Evolutionary conservation across 2,113 vertebrate species (phyloP), one percentile per base, ranked within the genome.

Genomic region (Lophura nycthemera): DNA sequence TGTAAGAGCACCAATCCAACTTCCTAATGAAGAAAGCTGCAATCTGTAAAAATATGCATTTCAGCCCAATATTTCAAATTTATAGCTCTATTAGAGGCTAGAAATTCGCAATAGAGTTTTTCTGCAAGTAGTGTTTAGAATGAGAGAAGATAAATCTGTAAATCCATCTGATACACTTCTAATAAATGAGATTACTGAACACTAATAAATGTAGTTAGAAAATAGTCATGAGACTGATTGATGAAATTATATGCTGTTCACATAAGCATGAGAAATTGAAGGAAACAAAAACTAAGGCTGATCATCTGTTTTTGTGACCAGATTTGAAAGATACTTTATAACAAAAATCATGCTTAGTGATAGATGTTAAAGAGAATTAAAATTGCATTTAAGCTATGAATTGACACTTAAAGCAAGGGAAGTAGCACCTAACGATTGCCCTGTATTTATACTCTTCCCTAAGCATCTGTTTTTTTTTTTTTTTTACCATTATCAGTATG

Each of bases 331-430:
- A 34, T 14, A 25, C 30, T 73, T 34, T 25, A 50, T 61, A 78
- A 63, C 2, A 81, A 66, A 29, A 69, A 27, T 3, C 5, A 34
- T 38, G 7, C 3, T 71, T 84, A 67, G 8, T 42, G 22, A 27
- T n/a, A 22, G 27, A 10, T 70, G 10, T 7, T n/a, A 57, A 32
- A 71, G 7, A 88, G 20, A 77, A 40, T 20, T 45, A 29, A 42
- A n/a, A 93, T 43, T 43, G 16, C 3, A 14, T 71, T 61, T 36
- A 7, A 75, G n/a, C 0, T 0, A 71, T 34, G 38, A 64, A 61
- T 64, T 89, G 66, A 4, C 6, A 56, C 13, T 42, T 32, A 70
- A 86, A 69, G 38, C 19, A 76, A 19, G 13, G 40, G 20, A 91
- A 66, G 24, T 8, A 13, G 42, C 13, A 75, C 38, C 15, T 24